Percentiles rank a stretch among this genome's conserved stretches.
phyloP scores from a whole-genome alignment of 2,888 invertebrate species.

The Spodoptera picta region DNA sequence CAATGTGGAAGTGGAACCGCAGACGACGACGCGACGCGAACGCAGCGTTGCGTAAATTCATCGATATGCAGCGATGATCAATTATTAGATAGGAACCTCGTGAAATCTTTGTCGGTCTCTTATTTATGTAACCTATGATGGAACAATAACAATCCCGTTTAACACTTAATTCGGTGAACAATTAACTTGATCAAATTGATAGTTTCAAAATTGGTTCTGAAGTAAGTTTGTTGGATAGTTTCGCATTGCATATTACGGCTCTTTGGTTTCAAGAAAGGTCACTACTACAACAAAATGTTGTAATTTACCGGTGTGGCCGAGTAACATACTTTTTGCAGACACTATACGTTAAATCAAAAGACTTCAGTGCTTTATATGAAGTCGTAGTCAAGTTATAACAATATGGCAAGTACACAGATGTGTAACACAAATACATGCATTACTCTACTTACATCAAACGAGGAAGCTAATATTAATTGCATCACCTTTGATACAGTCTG shows the following conservation, averaged over 20 bases:
- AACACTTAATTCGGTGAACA: constrained; percentile 18
- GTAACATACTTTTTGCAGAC: constrained; percentile 28
- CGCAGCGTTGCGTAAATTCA: constrained; percentile 73
- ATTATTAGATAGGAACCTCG: constrained; percentile 68
- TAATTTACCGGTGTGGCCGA: constrained; percentile 19
- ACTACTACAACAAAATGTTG: constrained; percentile 25
- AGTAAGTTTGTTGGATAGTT: background rate
- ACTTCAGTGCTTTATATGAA: constrained; percentile 23
- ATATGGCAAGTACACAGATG: constrained; percentile 27
- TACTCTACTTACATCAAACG: constrained; percentile 49
- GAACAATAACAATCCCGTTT: constrained; percentile 53
- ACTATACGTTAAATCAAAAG: constrained; percentile 24
- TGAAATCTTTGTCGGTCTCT: constrained; percentile 64
- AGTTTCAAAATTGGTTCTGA: background rate
- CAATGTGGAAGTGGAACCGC: constrained; percentile 45
- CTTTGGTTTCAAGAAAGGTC: constrained; percentile 19
- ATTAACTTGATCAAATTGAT: constrained; percentile 6
- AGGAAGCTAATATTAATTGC: constrained; percentile 52
- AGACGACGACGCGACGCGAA: constrained; percentile 51
- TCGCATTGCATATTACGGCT: constrained; percentile 12
- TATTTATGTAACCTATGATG: constrained; percentile 73
- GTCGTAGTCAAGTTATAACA: constrained; percentile 14
- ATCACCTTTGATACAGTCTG: constrained; percentile 43
- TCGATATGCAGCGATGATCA: constrained; percentile 78
- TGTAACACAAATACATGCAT: constrained; percentile 45